A percentile compares a stretch with the other conserved stretches of the same genome.
Conservation (phyloP, 2,797 vertebrate genomes). For the Steatocranus sp. region DNA sequence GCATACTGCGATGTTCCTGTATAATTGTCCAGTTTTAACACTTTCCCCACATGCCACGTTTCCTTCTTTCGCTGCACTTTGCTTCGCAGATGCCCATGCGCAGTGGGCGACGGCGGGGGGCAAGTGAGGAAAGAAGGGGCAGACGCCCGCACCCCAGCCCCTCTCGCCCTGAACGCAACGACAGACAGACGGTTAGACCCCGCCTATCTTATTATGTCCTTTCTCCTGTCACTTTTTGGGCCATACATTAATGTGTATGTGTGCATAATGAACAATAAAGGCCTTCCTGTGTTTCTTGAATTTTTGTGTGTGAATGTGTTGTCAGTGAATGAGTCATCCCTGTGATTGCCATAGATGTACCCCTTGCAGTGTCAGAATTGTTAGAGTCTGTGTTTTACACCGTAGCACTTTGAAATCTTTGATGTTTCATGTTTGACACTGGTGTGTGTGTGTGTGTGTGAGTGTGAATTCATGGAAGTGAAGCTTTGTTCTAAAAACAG, state of each 20-base stretch:
- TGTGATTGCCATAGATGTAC: constrained; percentile 45
- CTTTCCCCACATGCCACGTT: neutral
- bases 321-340: constrained; percentile 49
- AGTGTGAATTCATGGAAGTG: neutral
- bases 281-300: constrained; percentile 14
- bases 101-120: constrained; percentile 80
- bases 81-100: constrained; percentile 79
- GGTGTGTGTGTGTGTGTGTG: neutral
- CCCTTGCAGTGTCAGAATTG: constrained; percentile 38
- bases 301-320: constrained; percentile 18
- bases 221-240: neutral
- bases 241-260: neutral
- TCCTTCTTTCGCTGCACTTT: constrained; percentile 9
- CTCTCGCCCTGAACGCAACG: constrained; percentile 74
- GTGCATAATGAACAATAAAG: constrained; percentile 22
- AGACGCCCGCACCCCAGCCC: constrained; percentile 78
- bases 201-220: neutral
- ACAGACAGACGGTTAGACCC: constrained; percentile 75
- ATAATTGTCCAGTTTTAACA: neutral
- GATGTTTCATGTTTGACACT: constrained; percentile 33
- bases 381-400: constrained; percentile 33
- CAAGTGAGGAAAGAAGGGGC: constrained; percentile 79
- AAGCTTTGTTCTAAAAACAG: constrained; percentile 62
- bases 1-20: neutral
- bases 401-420: constrained; percentile 57